Percentiles rank a stretch among this genome's conserved stretches.
Conservation (phyloP, 2,888 invertebrate genomes). For the Chydorus sphaericus region DNA sequence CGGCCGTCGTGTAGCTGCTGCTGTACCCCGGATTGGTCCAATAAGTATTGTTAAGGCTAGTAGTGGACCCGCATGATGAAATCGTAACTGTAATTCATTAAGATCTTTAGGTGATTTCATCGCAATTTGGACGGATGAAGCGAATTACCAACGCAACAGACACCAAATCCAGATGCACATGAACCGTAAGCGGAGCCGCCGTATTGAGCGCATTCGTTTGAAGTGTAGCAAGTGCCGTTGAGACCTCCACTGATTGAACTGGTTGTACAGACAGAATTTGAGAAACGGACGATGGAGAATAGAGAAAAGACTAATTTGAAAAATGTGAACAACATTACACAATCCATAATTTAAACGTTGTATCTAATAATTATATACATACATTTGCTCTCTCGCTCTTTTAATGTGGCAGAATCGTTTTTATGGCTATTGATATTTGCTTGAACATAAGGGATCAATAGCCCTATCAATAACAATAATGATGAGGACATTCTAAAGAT, state of each 20-base stretch:
- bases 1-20: slow-evolving; percentile 31
- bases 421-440: background rate
- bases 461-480: too few species aligned
- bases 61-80: slow-evolving; percentile 45
- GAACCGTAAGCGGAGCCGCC: slow-evolving; percentile 60
- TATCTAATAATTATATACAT: background rate
- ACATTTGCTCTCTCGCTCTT: too few species aligned
- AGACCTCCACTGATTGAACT: slow-evolving; percentile 61
- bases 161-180: slow-evolving; percentile 63
- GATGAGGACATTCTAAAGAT: too few species aligned
- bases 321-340: background rate
- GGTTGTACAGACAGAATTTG: slow-evolving; percentile 57
- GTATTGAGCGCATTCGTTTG: slow-evolving; percentile 49
- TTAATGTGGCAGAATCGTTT: background rate
- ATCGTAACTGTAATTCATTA: slow-evolving; percentile 1
- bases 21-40: slow-evolving; percentile 59
- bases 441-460: too few species aligned
- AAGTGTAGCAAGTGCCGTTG: slow-evolving; percentile 63
- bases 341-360: too few species aligned
- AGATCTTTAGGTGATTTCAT: background rate
- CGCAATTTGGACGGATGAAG: too few species aligned
- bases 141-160: slow-evolving; percentile 52
- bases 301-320: slow-evolving; percentile 51
- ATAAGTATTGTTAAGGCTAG: slow-evolving; percentile 46
- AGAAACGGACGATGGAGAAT: slow-evolving; percentile 63